Evolutionary conservation across 2,888 invertebrate genomes (phyloP), one percentile per base, ranked within the genome.

Genomic region (Vanessa cardui): DNA sequence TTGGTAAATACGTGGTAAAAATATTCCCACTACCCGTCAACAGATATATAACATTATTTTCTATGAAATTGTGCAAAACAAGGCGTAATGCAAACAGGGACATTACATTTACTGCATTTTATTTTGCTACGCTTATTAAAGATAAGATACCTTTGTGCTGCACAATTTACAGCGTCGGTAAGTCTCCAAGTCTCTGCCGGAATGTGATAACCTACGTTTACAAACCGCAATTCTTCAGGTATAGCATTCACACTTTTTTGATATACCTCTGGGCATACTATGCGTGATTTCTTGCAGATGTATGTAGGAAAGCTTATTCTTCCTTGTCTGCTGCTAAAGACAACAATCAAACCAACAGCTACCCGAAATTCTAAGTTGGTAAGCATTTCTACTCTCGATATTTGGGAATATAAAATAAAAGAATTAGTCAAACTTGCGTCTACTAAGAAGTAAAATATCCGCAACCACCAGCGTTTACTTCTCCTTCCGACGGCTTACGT

Each of bases 201-300:
- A 66, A 74, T 71, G 62, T 79, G 77, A 18, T 71, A 72, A 44
- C 76, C 75, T 47, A 78, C 75, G 52, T 75, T 74, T 49, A 39
- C 47, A 62, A 63, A 73, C 21, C 74, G 64, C 44, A 76, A 18
- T 72, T 76, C 75, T 58, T 71, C 69, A 49, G 76, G 71, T 33
- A 76, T 71, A 70, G 63, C 69, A 52, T 52, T 20, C 16, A 62
- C 20, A 50, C 2, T 39, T 50, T 62, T 62, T 52, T 52, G 62
- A 26, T 20, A 20, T 0, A 9, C 12, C 20, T 20, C 49, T 9
- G 20, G 12, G 9, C 6, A 9, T n/a, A n/a, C 46, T n/a, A 47
- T 47, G 16, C n/a, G 16, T 18, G 47, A 47, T 6, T 18, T 49
- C 20, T 20, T 49, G 18, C 18, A 18, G 20, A 49, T 49, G 20